Percentiles rank a stretch among this genome's conserved stretches.
Evolutionary conservation across 2,113 vertebrate genomes (phyloP).

Genomic region (Anseranas semipalmata): DNA sequence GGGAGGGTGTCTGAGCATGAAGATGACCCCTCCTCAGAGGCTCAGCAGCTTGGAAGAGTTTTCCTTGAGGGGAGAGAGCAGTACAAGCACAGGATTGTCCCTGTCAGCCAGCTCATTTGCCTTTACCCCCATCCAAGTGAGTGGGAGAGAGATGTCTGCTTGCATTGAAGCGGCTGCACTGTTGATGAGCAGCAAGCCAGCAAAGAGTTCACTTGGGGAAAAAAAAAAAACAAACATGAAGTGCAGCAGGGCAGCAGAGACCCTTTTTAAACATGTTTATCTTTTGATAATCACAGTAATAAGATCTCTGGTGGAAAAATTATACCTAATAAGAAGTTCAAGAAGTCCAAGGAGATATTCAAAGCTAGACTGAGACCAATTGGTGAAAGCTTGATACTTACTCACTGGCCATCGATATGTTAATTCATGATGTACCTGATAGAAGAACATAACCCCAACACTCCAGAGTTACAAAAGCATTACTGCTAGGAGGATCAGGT

Average conservation of each 20-base stretch:
- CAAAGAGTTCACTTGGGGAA: background rate
- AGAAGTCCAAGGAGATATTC: background rate
- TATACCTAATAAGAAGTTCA: constrained; percentile 2
- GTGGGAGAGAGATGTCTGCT: background rate
- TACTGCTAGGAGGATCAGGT: background rate
- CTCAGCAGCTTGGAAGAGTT: background rate
- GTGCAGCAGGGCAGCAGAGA: background rate
- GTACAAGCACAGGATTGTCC: background rate
- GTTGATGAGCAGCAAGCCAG: background rate
- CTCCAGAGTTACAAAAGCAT: background rate
- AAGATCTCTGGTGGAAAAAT: constrained; percentile 5
- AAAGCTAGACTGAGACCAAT: background rate
- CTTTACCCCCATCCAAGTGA: background rate
- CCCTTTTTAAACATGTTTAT: background rate
- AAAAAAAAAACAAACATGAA: constrained; percentile 6
- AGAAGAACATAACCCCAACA: background rate
- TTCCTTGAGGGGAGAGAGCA: background rate
- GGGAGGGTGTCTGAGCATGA: background rate
- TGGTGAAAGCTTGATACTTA: background rate
- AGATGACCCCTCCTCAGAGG: background rate
- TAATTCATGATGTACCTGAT: background rate
- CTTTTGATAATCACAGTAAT: background rate
- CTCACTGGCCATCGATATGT: background rate
- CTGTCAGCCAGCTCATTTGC: background rate
- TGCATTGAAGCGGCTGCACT: background rate